These are phyloP conservation scores for Propithecus perrieri DNA, from an alignment of 2,797 vertebrate genomes.

Conservation along the genomic window DNA sequence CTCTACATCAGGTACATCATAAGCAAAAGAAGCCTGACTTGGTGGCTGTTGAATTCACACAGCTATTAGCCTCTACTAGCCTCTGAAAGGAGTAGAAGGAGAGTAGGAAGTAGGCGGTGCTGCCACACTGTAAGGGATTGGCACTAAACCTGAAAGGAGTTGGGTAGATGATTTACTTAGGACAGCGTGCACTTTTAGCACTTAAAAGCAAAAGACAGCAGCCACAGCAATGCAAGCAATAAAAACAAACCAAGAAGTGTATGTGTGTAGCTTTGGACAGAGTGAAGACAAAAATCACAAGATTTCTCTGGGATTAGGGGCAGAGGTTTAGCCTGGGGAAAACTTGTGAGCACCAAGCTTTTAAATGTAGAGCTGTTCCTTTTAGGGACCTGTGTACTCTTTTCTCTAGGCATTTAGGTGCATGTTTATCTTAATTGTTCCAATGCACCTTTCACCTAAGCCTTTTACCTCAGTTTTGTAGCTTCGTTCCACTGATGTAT, in stretches of 20 bases:
- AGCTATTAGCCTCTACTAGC: not conserved
- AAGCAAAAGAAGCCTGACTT: conserved; percentile 25
- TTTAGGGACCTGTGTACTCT: not conserved
- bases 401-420: not conserved
- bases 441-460: not conserved
- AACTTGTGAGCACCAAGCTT: not conserved
- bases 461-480: not conserved
- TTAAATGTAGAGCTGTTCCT: not conserved
- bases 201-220: conserved; percentile 18
- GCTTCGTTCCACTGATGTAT: not conserved
- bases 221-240: not conserved
- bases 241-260: not conserved
- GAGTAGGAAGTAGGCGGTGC: not conserved
- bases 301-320: conserved; percentile 33
- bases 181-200: not conserved
- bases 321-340: not conserved
- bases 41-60: not conserved
- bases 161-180: not conserved
- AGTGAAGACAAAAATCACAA: conserved; percentile 15
- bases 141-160: not conserved
- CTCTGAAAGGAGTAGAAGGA: not conserved
- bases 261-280: not conserved
- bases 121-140: not conserved
- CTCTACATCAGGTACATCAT: not conserved
- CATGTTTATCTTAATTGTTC: conserved; percentile 20